A percentile compares a stretch with the other conserved stretches of the same genome.
phyloP scores from a whole-genome alignment of 2,888 invertebrate genomes.

The Nesidiocoris tenuis region DNA sequence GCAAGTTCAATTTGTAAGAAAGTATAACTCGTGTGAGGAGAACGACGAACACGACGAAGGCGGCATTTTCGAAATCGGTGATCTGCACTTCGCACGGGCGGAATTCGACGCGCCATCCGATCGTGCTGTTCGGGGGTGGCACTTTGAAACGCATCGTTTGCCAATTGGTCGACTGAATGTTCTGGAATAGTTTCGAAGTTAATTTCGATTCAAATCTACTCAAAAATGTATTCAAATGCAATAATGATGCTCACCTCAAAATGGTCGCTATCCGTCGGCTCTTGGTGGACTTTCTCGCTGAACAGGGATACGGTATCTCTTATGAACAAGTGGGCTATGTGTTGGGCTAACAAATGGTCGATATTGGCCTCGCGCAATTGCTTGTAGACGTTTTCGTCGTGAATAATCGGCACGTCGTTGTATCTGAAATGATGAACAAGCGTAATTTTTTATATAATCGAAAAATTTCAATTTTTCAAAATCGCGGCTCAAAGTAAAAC shows the following conservation, averaged over 20 bases:
- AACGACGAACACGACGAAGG: slow-evolving; percentile 96
- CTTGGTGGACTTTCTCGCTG: slow-evolving; percentile 90
- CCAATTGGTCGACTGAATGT: slow-evolving; percentile 99
- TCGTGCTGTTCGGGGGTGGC: slow-evolving; percentile 90
- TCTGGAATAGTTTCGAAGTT: slow-evolving; percentile 62
- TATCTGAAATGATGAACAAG: slow-evolving; percentile 60
- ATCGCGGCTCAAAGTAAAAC: too few species aligned
- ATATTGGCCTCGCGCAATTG: slow-evolving; percentile 84
- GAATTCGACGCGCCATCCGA: slow-evolving; percentile 99
- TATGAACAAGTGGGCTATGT: slow-evolving; percentile 97
- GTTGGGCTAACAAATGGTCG: slow-evolving; percentile 88
- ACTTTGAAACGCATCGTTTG: slow-evolving; percentile 99
- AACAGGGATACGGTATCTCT: slow-evolving; percentile 94
- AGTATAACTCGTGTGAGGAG: slow-evolving; percentile 94
- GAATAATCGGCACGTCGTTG: slow-evolving; percentile 89
- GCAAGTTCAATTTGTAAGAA: slow-evolving; percentile 91
- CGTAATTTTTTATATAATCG: neutral
- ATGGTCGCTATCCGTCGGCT: slow-evolving; percentile 91
- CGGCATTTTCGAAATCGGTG: slow-evolving; percentile 99
- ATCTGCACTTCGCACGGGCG: slow-evolving; percentile 97
- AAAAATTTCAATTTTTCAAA: too few species aligned
- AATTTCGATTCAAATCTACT: neutral
- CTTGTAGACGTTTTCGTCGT: slow-evolving; percentile 79
- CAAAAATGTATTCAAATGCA: neutral
- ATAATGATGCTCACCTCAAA: slow-evolving; percentile 77